A percentile compares a stretch with the other conserved stretches of the same genome.
phyloP scores from a whole-genome alignment of 2,113 vertebrate genomes.

The Epinephelus moara region DNA sequence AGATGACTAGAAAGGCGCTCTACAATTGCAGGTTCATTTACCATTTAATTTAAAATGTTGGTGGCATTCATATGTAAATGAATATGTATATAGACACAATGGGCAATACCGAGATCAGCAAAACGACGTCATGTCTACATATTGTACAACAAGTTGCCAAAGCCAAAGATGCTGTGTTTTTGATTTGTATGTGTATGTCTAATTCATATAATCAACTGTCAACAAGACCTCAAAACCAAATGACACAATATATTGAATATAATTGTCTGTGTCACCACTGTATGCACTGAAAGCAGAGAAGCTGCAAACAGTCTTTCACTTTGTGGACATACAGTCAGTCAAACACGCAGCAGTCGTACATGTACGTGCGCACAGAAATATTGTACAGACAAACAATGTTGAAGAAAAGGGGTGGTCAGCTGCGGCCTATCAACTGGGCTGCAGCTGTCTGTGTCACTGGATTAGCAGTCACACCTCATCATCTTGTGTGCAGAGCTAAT shows the following conservation, averaged over 20 bases:
- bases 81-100: no score
- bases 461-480: constrained; percentile 75
- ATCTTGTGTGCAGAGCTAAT: constrained; percentile 62
- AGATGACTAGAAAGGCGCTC: no score
- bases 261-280: neutral
- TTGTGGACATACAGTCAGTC: neutral
- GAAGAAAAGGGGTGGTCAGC: constrained; percentile 5
- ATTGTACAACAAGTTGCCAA: no score
- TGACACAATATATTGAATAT: neutral
- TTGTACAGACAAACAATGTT: constrained; percentile 30
- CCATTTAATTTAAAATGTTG: no score
- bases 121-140: no score
- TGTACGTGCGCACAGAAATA: neutral
- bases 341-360: constrained; percentile 8
- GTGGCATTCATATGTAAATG: no score
- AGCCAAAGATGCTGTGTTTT: neutral
- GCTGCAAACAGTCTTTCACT: neutral
- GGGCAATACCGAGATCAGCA: no score
- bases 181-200: neutral
- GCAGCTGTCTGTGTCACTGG: constrained; percentile 63
- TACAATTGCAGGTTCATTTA: no score
- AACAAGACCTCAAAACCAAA: neutral
- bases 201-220: neutral
- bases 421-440: constrained; percentile 53
- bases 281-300: neutral